Evolutionary conservation across 2,888 invertebrate genomes (phyloP), one percentile per base, ranked within the genome.

Genomic region (Morinoia aosen): DNA sequence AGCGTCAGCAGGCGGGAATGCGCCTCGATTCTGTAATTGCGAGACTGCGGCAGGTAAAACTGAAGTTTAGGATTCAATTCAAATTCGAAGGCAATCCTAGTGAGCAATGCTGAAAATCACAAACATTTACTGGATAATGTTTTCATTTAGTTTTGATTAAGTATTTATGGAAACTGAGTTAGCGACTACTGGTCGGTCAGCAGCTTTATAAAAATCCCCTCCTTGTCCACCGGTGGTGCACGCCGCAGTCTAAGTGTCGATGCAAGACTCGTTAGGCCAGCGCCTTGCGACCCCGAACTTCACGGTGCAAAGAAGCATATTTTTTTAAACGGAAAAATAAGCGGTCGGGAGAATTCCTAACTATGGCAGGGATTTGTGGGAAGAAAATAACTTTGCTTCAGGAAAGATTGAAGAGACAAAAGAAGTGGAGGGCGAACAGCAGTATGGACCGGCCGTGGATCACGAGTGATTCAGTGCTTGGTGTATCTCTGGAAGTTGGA

Each of bases 401-500:
- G 19, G 61, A 61, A 76, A 76, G 19, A 33, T 76, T 76, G 76
- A 76, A 33, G 33, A 76, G 76, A 33, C 25, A 33, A 33, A 76
- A 33, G 33, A 76, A 19, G 33, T 33, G 10, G 76, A 76, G 25
- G 76, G 76, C 19, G 25, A 33, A 61, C 76, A 76, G 76, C 8
- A 33, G 14, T 76, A 33, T 33, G 76, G 76, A 76, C 25, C 76
- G 76, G 93, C 33, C 57, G 25, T 93, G 57, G 48, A 93, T 93
- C 93, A 93, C 57, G 10, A 10, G 58, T 93, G 93, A 93, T 93
- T 39, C 57, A 93, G 93, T 93, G 93, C 57, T 57, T 57, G 93
- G 57, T 93, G 93, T 93, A 93, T 93, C 58, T 90, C 93, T 33
- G 12, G 48, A 93, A 93, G 93, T 93, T 93, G 11, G 57, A 57